phyloP scores from a whole-genome alignment of 1,140 invertebrate species.

The Teleopsis dalmanni region DNA sequence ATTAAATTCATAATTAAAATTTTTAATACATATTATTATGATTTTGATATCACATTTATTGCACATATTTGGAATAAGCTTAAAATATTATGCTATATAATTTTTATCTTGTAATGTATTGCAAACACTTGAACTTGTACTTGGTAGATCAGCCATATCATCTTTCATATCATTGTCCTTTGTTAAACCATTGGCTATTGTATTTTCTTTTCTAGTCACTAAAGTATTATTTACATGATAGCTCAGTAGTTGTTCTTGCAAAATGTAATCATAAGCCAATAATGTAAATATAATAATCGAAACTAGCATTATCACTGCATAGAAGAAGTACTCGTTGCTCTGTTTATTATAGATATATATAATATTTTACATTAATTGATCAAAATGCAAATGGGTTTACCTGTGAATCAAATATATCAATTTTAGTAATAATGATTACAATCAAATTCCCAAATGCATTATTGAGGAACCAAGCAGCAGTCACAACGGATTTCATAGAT shows the following conservation, averaged over 20 bases:
- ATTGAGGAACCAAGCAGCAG: conserved; percentile 46
- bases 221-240: not conserved
- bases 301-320: conserved; percentile 37
- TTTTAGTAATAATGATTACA: conserved; percentile 43
- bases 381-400: conserved; percentile 10
- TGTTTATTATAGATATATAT: not conserved
- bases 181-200: not conserved
- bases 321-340: conserved; percentile 35
- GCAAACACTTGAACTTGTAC: conserved; percentile 5
- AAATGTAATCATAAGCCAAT: conserved; percentile 28
- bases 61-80: too few relatives aligned
- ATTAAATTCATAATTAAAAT: conserved; percentile 6
- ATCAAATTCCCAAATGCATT: conserved; percentile 47
- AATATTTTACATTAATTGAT: not conserved
- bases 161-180: not conserved
- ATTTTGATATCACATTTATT: not conserved
- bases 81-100: not conserved
- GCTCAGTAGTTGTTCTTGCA: conserved; percentile 21
- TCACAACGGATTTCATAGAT: conserved; percentile 47
- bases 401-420: conserved; percentile 30
- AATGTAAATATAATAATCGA: conserved; percentile 33
- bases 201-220: not conserved
- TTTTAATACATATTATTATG: not conserved
- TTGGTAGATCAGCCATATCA: conserved; percentile 5
- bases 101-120: not conserved